A percentile compares a stretch with the other conserved stretches of the same genome.
phyloP scores from a whole-genome alignment of 2,888 invertebrate genomes.

The Philaethria dido region DNA sequence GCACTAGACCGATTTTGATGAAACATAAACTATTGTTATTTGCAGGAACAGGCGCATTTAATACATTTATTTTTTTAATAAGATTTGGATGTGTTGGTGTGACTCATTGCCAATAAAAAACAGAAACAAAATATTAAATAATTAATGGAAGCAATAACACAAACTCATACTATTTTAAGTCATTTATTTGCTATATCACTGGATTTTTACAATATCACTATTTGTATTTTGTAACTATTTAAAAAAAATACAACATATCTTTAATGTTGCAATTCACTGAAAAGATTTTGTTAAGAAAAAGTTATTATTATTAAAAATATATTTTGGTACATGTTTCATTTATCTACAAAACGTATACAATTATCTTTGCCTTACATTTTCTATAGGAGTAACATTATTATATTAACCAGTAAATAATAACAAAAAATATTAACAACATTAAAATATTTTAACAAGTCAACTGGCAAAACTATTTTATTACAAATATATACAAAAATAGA shows the following conservation, averaged over 20 bases:
- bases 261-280: not conserved
- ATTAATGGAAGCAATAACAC: not conserved
- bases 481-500: not conserved
- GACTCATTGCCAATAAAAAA: not conserved
- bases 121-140: not conserved
- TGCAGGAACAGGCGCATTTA: too few relatives aligned
- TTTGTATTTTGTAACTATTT: not conserved
- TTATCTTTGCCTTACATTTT: constrained; percentile 47
- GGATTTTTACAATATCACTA: not conserved
- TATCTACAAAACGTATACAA: not conserved
- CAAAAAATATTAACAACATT: not conserved
- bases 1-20: too few relatives aligned
- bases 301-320: not conserved
- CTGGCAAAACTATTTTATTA: not conserved
- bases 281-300: too few relatives aligned
- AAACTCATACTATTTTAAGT: not conserved
- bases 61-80: too few relatives aligned
- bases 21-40: too few relatives aligned
- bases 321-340: not conserved
- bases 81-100: too few relatives aligned
- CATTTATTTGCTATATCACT: not conserved
- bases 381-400: not conserved
- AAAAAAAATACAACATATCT: not conserved
- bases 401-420: not conserved
- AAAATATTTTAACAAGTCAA: not conserved